phyloP scores from a whole-genome alignment of 2,797 vertebrate species.

The Sebastes vulpes region DNA sequence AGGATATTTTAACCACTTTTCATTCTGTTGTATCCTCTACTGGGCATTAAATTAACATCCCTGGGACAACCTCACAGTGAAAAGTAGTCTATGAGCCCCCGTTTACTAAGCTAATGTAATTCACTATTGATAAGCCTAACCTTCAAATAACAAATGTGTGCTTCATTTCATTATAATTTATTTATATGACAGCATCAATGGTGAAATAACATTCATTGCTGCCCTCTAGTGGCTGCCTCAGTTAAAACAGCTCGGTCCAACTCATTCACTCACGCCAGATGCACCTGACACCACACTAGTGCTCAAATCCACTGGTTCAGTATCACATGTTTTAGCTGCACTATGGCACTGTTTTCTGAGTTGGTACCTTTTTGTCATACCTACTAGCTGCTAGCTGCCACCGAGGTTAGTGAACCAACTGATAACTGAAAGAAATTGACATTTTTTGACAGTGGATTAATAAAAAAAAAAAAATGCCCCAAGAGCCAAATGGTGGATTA shows the following conservation, averaged over 20 bases:
- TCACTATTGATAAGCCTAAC: not conserved
- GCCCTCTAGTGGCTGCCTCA: slow-evolving; percentile 59
- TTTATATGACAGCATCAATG: not conserved
- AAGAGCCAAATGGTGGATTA: not conserved
- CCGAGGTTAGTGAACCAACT: not conserved
- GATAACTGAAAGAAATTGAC: not conserved
- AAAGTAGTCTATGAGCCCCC: not conserved
- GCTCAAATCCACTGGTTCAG: not conserved
- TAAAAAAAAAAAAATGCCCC: not conserved
- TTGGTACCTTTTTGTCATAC: not conserved
- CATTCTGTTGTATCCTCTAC: not conserved
- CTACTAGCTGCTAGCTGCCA: not conserved
- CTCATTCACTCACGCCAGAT: not conserved
- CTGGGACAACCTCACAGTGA: not conserved
- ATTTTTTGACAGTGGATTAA: not conserved
- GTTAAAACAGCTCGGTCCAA: not conserved
- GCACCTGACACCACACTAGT: slow-evolving; percentile 16
- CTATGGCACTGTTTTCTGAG: not conserved
- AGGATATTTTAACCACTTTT: not conserved
- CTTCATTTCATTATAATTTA: not conserved
- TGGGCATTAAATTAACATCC: not conserved
- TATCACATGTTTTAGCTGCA: not conserved
- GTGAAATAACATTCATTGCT: slow-evolving; percentile 1
- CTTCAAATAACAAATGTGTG: not conserved
- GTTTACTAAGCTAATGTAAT: not conserved